Percentiles rank a stretch among this genome's conserved stretches.
These are phyloP conservation scores for Dryadula phaetusa DNA, from an alignment of 2,888 invertebrate species.

Conservation along the genomic window DNA sequence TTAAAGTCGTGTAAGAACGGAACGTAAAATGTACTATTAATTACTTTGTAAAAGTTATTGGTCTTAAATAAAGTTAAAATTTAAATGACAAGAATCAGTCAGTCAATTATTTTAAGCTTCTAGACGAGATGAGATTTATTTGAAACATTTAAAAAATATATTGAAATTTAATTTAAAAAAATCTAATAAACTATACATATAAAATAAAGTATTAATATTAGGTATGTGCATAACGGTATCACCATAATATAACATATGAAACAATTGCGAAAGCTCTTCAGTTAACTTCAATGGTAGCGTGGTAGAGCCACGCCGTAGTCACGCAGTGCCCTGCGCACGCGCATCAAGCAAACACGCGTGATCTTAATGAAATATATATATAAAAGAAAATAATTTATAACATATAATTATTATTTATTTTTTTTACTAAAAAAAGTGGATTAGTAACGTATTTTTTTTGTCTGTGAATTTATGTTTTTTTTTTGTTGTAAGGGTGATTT, in stretches of 20 bases:
- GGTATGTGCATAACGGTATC: conserved; percentile 47
- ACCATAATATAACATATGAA: conserved; percentile 45
- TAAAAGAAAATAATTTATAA: neutral
- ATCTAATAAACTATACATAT: too few relatives aligned
- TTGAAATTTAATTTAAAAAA: too few relatives aligned
- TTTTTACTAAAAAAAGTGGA: neutral
- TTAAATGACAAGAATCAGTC: too few relatives aligned
- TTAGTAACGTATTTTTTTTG: neutral
- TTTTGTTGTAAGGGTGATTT: conserved; percentile 11
- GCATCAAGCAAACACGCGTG: conserved; percentile 72
- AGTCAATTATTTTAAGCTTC: too few relatives aligned
- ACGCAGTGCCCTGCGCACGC: conserved; percentile 73
- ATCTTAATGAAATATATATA: conserved; percentile 27
- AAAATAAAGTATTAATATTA: conserved; percentile 17
- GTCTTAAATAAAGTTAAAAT: too few relatives aligned
- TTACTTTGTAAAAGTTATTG: too few relatives aligned
- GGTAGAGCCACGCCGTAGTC: conserved; percentile 53
- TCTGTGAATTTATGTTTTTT: neutral
- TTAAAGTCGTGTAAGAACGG: too few relatives aligned
- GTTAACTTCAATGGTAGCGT: conserved; percentile 78
- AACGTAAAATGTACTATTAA: too few relatives aligned
- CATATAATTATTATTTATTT: neutral
- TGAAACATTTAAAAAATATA: neutral
- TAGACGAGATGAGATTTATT: too few relatives aligned
- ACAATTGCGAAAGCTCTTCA: conserved; percentile 69